Percentiles rank a stretch among this genome's conserved stretches.
Evolutionary conservation across 1,140 invertebrate species (phyloP).

Genomic region (Aphis craccivora): DNA sequence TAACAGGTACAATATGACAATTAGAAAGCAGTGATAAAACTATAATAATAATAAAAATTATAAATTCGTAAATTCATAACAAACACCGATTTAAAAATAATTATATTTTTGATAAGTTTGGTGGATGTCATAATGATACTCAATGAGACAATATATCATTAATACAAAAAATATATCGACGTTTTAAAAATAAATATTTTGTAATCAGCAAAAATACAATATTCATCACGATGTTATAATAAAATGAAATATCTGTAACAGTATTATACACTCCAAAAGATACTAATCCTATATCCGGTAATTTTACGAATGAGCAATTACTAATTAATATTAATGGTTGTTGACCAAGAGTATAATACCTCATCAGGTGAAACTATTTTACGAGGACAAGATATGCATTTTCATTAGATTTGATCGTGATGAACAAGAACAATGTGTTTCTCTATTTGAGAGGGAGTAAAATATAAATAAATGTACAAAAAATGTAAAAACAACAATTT

Average conservation of each 20-base stretch:
- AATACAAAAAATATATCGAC: background rate
- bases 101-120: background rate
- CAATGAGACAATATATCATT: background rate
- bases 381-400: conserved; percentile 47
- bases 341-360: conserved; percentile 26
- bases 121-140: background rate
- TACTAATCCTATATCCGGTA: conserved; percentile 32
- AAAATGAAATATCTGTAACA: background rate
- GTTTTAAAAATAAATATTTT: background rate
- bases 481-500: background rate
- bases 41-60: background rate
- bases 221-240: background rate
- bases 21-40: background rate
- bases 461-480: conserved; percentile 40
- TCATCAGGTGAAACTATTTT: conserved; percentile 43
- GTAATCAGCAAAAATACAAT: background rate
- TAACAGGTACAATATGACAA: conserved; percentile 33
- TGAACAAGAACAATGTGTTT: conserved; percentile 33
- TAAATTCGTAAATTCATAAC: background rate
- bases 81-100: background rate
- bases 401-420: conserved; percentile 47
- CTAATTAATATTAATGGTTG: conserved; percentile 36
- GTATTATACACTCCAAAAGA: background rate
- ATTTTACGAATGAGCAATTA: background rate
- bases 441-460: conserved; percentile 11